phyloP scores from a whole-genome alignment of 1,140 invertebrate species.

The Leptopilina clavipes region DNA sequence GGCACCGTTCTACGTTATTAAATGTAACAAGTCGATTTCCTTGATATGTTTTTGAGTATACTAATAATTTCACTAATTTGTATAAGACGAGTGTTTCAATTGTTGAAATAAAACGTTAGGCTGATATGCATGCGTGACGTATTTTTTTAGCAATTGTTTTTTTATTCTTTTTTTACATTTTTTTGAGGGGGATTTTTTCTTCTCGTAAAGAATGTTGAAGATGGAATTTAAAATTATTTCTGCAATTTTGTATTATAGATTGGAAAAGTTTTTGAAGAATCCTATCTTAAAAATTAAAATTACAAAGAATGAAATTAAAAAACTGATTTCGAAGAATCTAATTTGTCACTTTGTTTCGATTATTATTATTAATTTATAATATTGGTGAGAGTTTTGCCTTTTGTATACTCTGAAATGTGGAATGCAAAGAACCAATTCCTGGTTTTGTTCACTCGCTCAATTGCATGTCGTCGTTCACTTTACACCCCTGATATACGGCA shows the following conservation, averaged over 20 bases:
- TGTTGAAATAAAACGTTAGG: neutral
- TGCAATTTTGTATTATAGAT: too few relatives aligned
- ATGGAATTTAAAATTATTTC: too few relatives aligned
- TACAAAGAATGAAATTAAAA: too few relatives aligned
- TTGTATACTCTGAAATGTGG: neutral
- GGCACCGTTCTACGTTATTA: neutral
- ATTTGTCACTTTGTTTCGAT: neutral
- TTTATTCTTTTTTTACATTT: too few relatives aligned
- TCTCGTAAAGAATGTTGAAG: too few relatives aligned
- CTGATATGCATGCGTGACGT: neutral
- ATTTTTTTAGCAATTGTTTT: neutral
- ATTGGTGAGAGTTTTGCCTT: neutral
- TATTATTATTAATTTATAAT: constrained; percentile 1
- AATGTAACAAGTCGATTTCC: constrained; percentile 16
- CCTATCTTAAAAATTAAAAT: too few relatives aligned
- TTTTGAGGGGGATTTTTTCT: too few relatives aligned
- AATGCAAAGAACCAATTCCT: constrained; percentile 5
- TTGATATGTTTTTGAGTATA: constrained; percentile 1
- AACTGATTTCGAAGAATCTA: too few relatives aligned
- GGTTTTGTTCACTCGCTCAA: constrained; percentile 22
- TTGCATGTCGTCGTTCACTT: constrained; percentile 26
- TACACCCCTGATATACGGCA: constrained; percentile 18
- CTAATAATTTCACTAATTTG: constrained; percentile 14
- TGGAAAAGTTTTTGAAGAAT: too few relatives aligned
- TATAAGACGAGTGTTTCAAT: neutral